Conservation (phyloP, 2,113 vertebrate genomes). For the Myanophis thanlyinensis region DNA sequence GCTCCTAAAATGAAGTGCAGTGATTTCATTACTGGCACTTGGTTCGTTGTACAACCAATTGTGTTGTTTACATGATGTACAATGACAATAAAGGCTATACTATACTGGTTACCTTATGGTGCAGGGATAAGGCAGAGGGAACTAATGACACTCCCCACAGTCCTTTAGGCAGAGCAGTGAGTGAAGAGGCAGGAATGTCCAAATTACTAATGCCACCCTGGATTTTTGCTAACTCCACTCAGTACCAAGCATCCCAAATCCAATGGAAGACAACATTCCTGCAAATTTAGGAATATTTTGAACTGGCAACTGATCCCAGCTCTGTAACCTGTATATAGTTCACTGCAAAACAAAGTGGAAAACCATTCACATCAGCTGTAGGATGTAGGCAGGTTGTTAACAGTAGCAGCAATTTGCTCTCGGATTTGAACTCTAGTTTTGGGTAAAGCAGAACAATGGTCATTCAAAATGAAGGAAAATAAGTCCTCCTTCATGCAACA, state of each 20-base stretch:
- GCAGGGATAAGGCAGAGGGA: background rate
- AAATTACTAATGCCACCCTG: background rate
- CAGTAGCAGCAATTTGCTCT: background rate
- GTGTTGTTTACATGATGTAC: no score
- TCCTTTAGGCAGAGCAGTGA: background rate
- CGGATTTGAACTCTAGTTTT: background rate
- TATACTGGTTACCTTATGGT: no score
- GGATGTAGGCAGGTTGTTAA: background rate
- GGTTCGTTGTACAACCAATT: no score
- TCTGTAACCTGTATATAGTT: background rate
- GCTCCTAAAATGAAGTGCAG: background rate
- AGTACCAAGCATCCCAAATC: background rate
- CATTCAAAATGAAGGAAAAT: no score
- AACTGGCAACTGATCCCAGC: background rate
- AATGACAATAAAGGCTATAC: no score
- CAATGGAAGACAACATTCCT: background rate
- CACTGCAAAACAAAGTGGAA: background rate
- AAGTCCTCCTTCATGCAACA: no score
- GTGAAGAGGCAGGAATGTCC: background rate
- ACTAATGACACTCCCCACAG: background rate
- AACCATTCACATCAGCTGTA: background rate
- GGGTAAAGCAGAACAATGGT: no score
- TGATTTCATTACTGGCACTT: background rate
- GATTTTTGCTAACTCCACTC: background rate
- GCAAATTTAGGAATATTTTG: background rate